These are phyloP conservation scores for Platycnemis pennipes DNA, from an alignment of 2,888 invertebrate genomes.

Conservation along the genomic window DNA sequence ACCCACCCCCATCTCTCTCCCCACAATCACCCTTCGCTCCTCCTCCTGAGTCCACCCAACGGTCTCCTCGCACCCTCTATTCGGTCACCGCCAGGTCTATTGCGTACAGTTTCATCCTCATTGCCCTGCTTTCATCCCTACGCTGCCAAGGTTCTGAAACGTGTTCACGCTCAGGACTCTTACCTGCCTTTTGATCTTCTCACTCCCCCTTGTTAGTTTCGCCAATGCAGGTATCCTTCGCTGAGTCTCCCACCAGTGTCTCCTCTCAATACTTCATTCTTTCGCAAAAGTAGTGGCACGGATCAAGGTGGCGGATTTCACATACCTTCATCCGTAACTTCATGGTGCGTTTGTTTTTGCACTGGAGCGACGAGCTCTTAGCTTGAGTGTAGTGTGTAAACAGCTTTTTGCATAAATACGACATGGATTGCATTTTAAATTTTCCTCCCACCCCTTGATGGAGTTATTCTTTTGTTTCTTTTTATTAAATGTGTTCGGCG, in stretches of 20 bases:
- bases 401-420: conserved; percentile 20
- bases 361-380: neutral
- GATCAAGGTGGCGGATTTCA: neutral
- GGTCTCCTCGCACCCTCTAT: neutral
- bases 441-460: conserved; percentile 8
- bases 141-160: too few relatives aligned
- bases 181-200: neutral
- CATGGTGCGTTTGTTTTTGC: neutral
- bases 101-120: too few relatives aligned
- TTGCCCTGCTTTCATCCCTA: too few relatives aligned
- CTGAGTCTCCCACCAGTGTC: neutral
- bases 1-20: neutral
- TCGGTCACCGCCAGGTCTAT: too few relatives aligned
- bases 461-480: neutral
- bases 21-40: neutral
- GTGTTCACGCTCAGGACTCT: too few relatives aligned
- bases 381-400: neutral
- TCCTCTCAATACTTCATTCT: neutral
- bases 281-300: neutral
- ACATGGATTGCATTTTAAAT: conserved; percentile 22
- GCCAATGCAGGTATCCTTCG: neutral
- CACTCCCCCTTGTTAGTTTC: neutral
- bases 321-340: neutral
- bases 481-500: neutral
- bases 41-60: neutral